phyloP scores from a whole-genome alignment of 2,888 invertebrate genomes.

The Pyrocoelia pectoralis region DNA sequence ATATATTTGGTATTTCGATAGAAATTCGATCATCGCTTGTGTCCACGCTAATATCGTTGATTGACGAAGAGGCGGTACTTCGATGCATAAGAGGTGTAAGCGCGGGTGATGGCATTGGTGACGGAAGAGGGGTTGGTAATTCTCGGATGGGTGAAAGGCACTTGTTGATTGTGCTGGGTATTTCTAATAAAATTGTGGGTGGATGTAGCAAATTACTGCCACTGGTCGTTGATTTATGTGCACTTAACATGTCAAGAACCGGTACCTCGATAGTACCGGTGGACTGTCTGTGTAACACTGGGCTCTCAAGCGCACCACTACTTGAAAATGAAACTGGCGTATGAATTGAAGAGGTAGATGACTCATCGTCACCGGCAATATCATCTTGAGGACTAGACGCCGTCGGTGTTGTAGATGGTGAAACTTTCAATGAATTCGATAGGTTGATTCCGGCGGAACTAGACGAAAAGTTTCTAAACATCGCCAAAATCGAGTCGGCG shows the following conservation, averaged over 20 bases:
- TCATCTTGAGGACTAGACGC: conserved; percentile 80
- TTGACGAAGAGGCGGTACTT: conserved; percentile 57
- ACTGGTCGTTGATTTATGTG: conserved; percentile 66
- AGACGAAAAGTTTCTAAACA: conserved; percentile 78
- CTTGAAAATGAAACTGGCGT: conserved; percentile 68
- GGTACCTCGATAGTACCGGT: conserved; percentile 65
- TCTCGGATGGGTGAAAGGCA: conserved; percentile 83
- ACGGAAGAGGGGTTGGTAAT: conserved; percentile 78
- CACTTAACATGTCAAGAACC: conserved; percentile 74
- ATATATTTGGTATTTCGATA: conserved; percentile 58
- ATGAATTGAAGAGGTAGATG: conserved; percentile 73
- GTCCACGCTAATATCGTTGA: conserved; percentile 59
- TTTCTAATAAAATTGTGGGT: conserved; percentile 79
- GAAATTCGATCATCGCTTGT: conserved; percentile 62
- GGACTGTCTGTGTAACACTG: conserved; percentile 58
- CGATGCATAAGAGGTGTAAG: conserved; percentile 71
- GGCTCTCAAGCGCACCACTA: conserved; percentile 70
- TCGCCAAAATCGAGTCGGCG: conserved; percentile 81
- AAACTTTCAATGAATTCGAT: conserved; percentile 69
- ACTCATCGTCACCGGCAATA: conserved; percentile 73
- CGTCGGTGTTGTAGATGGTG: conserved; percentile 76
- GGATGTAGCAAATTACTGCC: conserved; percentile 73
- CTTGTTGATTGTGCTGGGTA: conserved; percentile 76
- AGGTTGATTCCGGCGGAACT: conserved; percentile 67
- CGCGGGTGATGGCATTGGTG: conserved; percentile 75